phyloP scores from a whole-genome alignment of 2,888 invertebrate genomes.

The Plebejus melissa region DNA sequence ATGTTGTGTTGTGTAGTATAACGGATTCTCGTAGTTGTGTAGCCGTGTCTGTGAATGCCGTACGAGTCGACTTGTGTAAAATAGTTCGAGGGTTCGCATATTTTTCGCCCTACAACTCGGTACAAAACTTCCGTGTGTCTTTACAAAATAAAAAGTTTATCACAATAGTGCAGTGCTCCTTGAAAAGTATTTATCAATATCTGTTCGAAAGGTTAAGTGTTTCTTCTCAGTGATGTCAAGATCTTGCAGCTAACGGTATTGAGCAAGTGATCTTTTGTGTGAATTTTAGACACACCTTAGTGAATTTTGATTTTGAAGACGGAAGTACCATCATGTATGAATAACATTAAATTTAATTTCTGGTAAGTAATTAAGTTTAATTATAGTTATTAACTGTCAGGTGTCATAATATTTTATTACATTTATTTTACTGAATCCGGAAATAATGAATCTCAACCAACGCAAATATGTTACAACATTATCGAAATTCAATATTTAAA shows the following conservation, averaged over 20 bases:
- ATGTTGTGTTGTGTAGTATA: constrained; percentile 37
- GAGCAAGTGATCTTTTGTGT: constrained; percentile 57
- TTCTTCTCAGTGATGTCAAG: constrained; percentile 44
- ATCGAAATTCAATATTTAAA: background rate
- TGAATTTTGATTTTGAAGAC: constrained; percentile 52
- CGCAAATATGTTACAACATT: constrained; percentile 6
- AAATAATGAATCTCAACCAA: background rate
- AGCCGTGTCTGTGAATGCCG: constrained; percentile 13
- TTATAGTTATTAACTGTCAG: background rate
- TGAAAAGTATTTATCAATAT: background rate
- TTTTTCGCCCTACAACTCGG: constrained; percentile 33
- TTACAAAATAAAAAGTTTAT: constrained; percentile 31
- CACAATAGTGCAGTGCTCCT: constrained; percentile 31
- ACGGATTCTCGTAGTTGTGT: constrained; percentile 12
- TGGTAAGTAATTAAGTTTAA: constrained; percentile 39
- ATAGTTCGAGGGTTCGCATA: constrained; percentile 46
- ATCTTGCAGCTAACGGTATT: constrained; percentile 59
- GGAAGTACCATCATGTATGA: constrained; percentile 57
- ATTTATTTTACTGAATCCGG: background rate
- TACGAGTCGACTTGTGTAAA: constrained; percentile 37
- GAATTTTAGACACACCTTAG: constrained; percentile 62
- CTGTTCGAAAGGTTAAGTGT: constrained; percentile 31
- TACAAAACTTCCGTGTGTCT: constrained; percentile 35
- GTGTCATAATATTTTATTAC: background rate
- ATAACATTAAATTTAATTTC: constrained; percentile 41